Percentiles rank a stretch among this genome's conserved stretches.
Evolutionary conservation across 1,140 invertebrate genomes (phyloP).

Genomic region (Pseudomyrmex gracilis): DNA sequence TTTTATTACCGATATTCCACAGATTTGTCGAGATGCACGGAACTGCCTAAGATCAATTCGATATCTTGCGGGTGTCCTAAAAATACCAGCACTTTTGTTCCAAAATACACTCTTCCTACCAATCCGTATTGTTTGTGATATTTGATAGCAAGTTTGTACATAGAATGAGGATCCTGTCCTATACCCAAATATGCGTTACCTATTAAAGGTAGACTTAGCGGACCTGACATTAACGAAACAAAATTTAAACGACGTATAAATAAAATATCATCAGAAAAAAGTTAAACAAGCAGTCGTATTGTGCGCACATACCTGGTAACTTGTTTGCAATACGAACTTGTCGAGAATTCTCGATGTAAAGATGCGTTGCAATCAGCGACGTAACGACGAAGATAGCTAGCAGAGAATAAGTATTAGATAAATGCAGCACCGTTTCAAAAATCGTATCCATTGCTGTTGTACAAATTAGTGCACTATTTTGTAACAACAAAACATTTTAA

Average conservation of each 20-base stretch:
- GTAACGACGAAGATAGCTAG: constrained; percentile 63
- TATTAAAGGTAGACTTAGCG: constrained; percentile 85
- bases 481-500: no score
- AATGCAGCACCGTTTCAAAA: constrained; percentile 64
- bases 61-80: constrained; percentile 89
- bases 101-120: constrained; percentile 88
- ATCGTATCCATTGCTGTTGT: constrained; percentile 76
- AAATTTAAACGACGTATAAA: background rate
- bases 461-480: no score
- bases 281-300: no score
- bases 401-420: constrained; percentile 72
- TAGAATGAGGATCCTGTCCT: constrained; percentile 57
- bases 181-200: constrained; percentile 84
- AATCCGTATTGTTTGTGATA: constrained; percentile 86
- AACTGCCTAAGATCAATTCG: constrained; percentile 89
- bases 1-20: constrained; percentile 85
- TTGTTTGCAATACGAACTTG: constrained; percentile 77
- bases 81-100: constrained; percentile 88
- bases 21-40: constrained; percentile 93
- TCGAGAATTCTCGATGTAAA: constrained; percentile 76
- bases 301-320: constrained; percentile 77
- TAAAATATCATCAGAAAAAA: no score
- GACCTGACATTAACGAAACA: constrained; percentile 74
- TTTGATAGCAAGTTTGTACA: constrained; percentile 82
- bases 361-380: constrained; percentile 71